phyloP scores from a whole-genome alignment of 2,888 invertebrate species.

The Caenorhabditis japonica region DNA sequence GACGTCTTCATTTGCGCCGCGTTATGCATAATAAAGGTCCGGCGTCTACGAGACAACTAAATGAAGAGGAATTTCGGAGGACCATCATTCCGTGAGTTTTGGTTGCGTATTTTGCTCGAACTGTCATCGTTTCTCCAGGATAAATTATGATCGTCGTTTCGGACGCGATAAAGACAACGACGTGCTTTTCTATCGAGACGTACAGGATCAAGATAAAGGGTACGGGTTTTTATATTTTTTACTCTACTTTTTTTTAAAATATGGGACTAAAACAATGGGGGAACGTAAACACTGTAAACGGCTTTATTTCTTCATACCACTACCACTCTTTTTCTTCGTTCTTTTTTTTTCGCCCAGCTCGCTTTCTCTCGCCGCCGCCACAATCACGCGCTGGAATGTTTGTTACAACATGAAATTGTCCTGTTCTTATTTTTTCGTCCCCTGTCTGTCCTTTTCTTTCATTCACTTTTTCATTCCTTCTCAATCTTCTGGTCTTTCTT shows the following conservation, averaged over 20 bases:
- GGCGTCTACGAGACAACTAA: neutral
- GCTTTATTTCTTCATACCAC: no score
- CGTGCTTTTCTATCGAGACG: neutral
- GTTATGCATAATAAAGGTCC: slow-evolving; percentile 6
- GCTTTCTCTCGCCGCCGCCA: neutral
- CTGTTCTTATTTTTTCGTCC: neutral
- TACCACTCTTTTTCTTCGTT: neutral
- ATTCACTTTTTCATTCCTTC: neutral
- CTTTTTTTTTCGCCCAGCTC: slow-evolving; percentile 1
- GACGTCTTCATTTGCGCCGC: slow-evolving; percentile 14
- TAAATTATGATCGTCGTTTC: no score
- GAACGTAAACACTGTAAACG: no score
- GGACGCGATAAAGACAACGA: slow-evolving; percentile 3
- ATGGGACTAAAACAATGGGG: no score
- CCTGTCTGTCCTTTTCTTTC: neutral
- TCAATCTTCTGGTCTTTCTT: neutral
- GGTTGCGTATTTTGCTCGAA: neutral
- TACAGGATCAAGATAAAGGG: neutral
- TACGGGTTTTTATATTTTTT: neutral
- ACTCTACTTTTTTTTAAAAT: no score
- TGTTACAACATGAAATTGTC: slow-evolving; percentile 8
- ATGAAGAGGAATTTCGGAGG: neutral
- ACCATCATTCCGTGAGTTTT: slow-evolving; percentile 29
- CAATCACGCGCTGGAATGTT: slow-evolving; percentile 8
- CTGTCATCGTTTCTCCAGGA: no score